These are phyloP conservation scores for Podiceps cristatus DNA, from an alignment of 2,113 vertebrate genomes.

Conservation along the genomic window DNA sequence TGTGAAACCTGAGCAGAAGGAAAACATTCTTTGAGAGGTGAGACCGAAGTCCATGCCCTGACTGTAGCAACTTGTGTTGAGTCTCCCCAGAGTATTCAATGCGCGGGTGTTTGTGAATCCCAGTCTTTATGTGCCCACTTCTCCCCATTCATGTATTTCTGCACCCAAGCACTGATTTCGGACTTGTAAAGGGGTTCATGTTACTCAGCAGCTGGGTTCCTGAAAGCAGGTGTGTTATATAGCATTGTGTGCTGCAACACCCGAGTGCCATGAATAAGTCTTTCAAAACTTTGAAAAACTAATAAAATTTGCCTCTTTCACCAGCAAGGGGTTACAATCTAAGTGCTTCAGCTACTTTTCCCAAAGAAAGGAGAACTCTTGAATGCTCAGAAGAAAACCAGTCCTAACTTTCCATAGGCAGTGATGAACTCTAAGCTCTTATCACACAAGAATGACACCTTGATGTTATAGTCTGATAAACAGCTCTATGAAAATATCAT, in stretches of 20 bases:
- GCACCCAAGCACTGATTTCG: not conserved
- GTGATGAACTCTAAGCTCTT: not conserved
- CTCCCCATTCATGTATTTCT: not conserved
- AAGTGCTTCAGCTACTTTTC: not conserved
- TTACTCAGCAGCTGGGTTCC: not conserved
- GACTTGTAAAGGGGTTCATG: not conserved
- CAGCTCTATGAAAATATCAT: not conserved
- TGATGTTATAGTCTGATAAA: not conserved
- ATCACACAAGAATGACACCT: not conserved
- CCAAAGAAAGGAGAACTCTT: not conserved
- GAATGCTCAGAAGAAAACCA: not conserved
- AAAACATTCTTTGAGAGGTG: not conserved
- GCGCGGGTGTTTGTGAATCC: not conserved
- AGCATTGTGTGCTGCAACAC: not conserved
- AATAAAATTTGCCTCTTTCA: not conserved
- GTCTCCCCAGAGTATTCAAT: not conserved
- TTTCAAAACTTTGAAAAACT: not conserved
- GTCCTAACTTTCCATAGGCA: not conserved
- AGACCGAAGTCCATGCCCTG: not conserved
- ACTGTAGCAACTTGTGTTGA: not conserved
- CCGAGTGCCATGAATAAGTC: not conserved
- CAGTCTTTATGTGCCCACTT: not conserved
- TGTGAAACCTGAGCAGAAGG: not conserved
- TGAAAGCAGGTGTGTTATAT: not conserved
- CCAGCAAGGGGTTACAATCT: not conserved